phyloP scores from a whole-genome alignment of 2,888 invertebrate species.

The Ennomos erosarius region DNA sequence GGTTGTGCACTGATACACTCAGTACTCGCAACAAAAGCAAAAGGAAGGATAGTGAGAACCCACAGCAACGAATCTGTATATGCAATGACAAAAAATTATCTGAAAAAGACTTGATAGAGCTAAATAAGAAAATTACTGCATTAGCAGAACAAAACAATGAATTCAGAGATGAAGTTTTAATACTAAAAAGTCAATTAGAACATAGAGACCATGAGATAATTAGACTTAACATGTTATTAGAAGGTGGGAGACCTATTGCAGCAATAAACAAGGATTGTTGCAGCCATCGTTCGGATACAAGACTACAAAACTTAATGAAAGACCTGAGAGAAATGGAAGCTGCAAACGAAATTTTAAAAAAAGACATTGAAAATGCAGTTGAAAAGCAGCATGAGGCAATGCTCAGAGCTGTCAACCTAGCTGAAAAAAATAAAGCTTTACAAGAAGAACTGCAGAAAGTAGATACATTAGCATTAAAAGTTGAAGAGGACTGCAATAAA shows the following conservation, averaged over 20 bases:
- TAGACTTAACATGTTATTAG: slow-evolving; percentile 88
- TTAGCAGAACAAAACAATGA: slow-evolving; percentile 75
- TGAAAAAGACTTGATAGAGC: slow-evolving; percentile 73
- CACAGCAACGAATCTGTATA: slow-evolving; percentile 53
- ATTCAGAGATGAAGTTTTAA: slow-evolving; percentile 67
- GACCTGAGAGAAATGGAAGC: slow-evolving; percentile 86
- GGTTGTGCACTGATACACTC: slow-evolving; percentile 75
- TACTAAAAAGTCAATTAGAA: slow-evolving; percentile 73
- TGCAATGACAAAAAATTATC: slow-evolving; percentile 58
- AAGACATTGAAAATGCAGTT: slow-evolving; percentile 82
- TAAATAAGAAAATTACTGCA: slow-evolving; percentile 72
- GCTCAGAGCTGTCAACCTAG: slow-evolving; percentile 89
- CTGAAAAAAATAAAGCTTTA: slow-evolving; percentile 89
- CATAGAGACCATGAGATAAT: slow-evolving; percentile 89
- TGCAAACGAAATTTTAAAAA: slow-evolving; percentile 79
- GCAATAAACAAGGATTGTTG: slow-evolving; percentile 88
- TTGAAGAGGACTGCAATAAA: slow-evolving; percentile 91
- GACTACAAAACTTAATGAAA: slow-evolving; percentile 84
- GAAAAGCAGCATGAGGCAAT: slow-evolving; percentile 92
- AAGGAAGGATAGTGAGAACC: slow-evolving; percentile 61
- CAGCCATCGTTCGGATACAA: slow-evolving; percentile 83
- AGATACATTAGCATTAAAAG: slow-evolving; percentile 89
- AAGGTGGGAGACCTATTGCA: slow-evolving; percentile 88
- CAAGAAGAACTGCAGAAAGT: slow-evolving; percentile 90
- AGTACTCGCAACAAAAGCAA: slow-evolving; percentile 75